Evolutionary conservation across 2,888 invertebrate species (phyloP).

Genomic region (Pseudococcus longispinus): DNA sequence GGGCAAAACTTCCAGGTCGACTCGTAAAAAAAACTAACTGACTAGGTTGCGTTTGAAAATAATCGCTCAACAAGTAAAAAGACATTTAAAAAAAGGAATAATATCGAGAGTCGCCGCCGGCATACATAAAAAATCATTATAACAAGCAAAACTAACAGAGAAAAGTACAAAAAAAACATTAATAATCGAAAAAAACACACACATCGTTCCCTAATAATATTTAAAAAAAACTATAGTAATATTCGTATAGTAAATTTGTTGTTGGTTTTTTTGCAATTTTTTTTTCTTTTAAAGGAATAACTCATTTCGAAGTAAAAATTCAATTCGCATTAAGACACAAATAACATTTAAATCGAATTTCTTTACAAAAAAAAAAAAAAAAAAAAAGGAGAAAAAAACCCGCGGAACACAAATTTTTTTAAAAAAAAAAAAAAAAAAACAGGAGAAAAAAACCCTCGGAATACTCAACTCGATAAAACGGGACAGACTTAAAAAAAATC

Average conservation of each 20-base stretch:
- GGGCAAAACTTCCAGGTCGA: slow-evolving; percentile 53
- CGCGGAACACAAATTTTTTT: no score
- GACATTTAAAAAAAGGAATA: slow-evolving; percentile 43
- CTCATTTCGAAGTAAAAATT: no score
- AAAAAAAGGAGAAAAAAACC: not conserved
- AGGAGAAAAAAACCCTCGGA: no score
- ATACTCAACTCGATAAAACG: not conserved
- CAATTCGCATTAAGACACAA: not conserved
- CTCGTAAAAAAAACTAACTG: slow-evolving; percentile 49
- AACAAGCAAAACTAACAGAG: slow-evolving; percentile 53
- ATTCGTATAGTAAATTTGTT: not conserved
- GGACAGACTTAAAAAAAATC: not conserved
- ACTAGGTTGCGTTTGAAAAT: slow-evolving; percentile 55
- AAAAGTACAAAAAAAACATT: slow-evolving; percentile 39
- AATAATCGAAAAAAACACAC: slow-evolving; percentile 43
- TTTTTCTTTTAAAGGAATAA: not conserved
- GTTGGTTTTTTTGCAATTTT: not conserved
- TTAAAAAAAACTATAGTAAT: not conserved
- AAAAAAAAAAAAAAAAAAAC: not conserved
- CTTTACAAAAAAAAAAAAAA: not conserved
- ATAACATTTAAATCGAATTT: not conserved
- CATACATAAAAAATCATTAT: slow-evolving; percentile 48
- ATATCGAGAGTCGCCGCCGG: slow-evolving; percentile 53
- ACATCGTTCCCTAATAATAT: slow-evolving; percentile 18
- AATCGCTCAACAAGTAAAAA: slow-evolving; percentile 56